Evolutionary conservation across 1,140 invertebrate genomes (phyloP), one percentile per base, ranked within the genome.

Genomic region (Bombyx mori): DNA sequence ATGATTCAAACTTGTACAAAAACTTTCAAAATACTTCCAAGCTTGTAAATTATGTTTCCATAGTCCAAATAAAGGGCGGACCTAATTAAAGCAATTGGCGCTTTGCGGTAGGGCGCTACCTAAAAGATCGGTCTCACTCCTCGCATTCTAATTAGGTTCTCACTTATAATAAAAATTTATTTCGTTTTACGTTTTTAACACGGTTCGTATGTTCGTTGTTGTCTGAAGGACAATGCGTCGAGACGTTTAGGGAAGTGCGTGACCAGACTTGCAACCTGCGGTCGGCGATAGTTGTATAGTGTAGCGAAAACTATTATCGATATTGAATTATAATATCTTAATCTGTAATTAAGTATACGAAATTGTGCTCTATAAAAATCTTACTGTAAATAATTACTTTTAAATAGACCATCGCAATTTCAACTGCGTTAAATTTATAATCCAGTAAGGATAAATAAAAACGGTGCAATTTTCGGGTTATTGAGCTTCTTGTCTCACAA

Each of bases 241-340:
- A 66, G 70, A 72, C 69, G 69, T 81, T 84, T 81, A 81, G 79
- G 77, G 74, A 81, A 78, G 78, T 81, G 77, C 81, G 81, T 84
- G 81, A 78, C 77, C 64, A 51, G 78, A 65, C 57, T 84, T 60
- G 63, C 63, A 81, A 82, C 61, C 69, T 69, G 65, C 62, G 66
- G 66, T 71, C 53, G 44, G 42, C 52, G 52, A 45, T 51, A 72
- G 50, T 26, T 22, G 18, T 35, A 18, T 35, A 51, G 7, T 35
- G 26, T 42, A 5, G 26, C 26, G 26, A 51, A 51, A 42, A 22
- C 35, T 54, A 22, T 48, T 56, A 18, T 48, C 54, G 54, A 56
- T 56, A 49, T 56, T 49, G 8, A 49, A 49, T 12, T 47, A 7
- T 47, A 10, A 47, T 3, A 3, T 35, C 26, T 35, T 35, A 35